Conservation (phyloP, 2,888 invertebrate species). For the Caenorhabditis wallacei region DNA sequence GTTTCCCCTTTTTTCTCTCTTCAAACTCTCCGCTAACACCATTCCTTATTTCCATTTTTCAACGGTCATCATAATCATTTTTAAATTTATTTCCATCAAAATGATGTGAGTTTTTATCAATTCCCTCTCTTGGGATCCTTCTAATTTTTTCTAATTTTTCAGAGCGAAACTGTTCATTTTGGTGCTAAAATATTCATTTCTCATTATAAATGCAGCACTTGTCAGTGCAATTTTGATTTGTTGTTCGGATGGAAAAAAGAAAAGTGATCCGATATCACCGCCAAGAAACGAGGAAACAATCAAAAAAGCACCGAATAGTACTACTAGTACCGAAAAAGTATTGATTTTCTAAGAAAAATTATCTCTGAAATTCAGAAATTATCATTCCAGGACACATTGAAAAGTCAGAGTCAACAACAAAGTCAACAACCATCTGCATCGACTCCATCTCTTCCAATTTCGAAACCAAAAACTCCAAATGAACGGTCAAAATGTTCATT, state of each 20-base stretch:
- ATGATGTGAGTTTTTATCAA: slow-evolving; percentile 33
- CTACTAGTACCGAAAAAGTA: slow-evolving; percentile 14
- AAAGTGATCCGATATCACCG: slow-evolving; percentile 4
- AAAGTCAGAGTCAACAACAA: background rate
- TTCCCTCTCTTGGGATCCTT: background rate
- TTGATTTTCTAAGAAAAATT: background rate
- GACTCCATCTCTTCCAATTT: slow-evolving; percentile 16
- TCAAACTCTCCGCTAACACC: background rate
- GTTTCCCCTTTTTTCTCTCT: background rate
- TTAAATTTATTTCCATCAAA: slow-evolving; percentile 32
- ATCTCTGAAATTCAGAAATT: too few species aligned
- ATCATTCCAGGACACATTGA: background rate
- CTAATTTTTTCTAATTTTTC: background rate
- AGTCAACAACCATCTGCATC: background rate
- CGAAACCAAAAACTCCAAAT: slow-evolving; percentile 14
- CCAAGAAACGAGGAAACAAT: background rate
- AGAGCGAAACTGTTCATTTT: slow-evolving; percentile 49
- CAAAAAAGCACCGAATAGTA: slow-evolving; percentile 9
- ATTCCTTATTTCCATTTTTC: background rate
- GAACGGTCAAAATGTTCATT: background rate
- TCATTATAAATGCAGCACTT: slow-evolving; percentile 24
- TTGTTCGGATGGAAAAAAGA: slow-evolving; percentile 33
- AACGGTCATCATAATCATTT: slow-evolving; percentile 3
- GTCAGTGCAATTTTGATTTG: slow-evolving; percentile 2
- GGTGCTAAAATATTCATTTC: slow-evolving; percentile 51